These are phyloP conservation scores for Pseudachorutes palmiensis DNA, from an alignment of 1,140 invertebrate genomes.

Conservation along the genomic window DNA sequence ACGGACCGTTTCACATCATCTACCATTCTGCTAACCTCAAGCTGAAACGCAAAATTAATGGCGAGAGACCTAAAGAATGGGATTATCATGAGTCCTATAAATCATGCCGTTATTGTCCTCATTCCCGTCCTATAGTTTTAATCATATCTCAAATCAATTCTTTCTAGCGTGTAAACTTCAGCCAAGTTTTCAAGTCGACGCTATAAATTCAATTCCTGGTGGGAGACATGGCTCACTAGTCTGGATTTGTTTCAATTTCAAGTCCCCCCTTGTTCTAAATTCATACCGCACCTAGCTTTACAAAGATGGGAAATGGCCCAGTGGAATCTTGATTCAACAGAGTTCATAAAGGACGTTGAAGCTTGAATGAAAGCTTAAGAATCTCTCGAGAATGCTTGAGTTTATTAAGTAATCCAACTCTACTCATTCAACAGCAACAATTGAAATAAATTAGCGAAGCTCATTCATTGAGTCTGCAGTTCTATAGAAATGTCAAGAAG, in stretches of 20 bases:
- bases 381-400: not conserved
- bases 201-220: not conserved
- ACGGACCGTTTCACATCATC: not conserved
- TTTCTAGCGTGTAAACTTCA: not conserved
- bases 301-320: not conserved
- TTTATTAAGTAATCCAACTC: not conserved
- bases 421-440: not conserved
- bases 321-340: too few relatives aligned
- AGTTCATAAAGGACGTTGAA: not conserved
- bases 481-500: too few relatives aligned
- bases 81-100: not conserved
- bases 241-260: not conserved
- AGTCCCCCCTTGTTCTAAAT: not conserved
- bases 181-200: not conserved
- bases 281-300: not conserved
- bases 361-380: not conserved
- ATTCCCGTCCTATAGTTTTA: not conserved
- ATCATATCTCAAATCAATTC: not conserved
- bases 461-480: not conserved
- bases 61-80: not conserved
- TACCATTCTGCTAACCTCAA: not conserved
- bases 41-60: not conserved
- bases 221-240: not conserved
- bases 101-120: not conserved
- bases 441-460: not conserved